phyloP scores from a whole-genome alignment of 1,140 invertebrate genomes.

The Drosophila funebris region DNA sequence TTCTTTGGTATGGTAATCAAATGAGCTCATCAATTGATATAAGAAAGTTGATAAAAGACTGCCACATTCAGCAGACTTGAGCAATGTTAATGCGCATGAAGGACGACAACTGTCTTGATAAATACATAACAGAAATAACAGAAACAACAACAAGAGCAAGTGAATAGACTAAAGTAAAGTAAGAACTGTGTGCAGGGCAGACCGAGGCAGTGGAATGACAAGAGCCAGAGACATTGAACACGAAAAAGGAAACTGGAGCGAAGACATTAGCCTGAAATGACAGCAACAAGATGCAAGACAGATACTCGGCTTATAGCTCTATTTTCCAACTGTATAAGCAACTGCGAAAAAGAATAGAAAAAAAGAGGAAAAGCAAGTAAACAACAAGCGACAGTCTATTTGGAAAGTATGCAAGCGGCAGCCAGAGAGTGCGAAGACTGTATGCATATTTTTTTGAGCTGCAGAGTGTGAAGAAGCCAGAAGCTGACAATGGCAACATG shows the following conservation, averaged over 20 bases:
- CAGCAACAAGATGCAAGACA: conserved; percentile 76
- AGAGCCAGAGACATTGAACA: conserved; percentile 72
- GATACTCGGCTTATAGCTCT: conserved; percentile 71
- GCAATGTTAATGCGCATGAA: conserved; percentile 55
- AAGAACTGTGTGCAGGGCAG: conserved; percentile 11
- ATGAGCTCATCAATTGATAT: conserved; percentile 41
- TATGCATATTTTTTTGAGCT: neutral
- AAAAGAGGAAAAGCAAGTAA: conserved; percentile 45
- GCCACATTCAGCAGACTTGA: conserved; percentile 67
- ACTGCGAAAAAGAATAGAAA: neutral
- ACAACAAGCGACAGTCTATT: conserved; percentile 57
- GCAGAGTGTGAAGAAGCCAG: conserved; percentile 12
- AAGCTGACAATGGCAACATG: conserved; percentile 26
- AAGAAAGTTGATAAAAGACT: conserved; percentile 59
- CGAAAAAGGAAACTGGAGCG: conserved; percentile 77
- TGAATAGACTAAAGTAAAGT: conserved; percentile 12
- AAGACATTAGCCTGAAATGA: conserved; percentile 79
- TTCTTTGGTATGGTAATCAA: conserved; percentile 13
- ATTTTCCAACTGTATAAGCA: conserved; percentile 34
- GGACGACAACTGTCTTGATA: conserved; percentile 53
- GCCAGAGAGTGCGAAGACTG: too few relatives aligned
- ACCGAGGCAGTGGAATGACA: conserved; percentile 54
- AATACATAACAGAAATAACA: conserved; percentile 22
- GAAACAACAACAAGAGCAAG: conserved; percentile 15
- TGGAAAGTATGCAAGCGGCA: conserved; percentile 36